phyloP scores from a whole-genome alignment of 92 coral and sea anemone species.

The Zoanthus solanderi region DNA sequence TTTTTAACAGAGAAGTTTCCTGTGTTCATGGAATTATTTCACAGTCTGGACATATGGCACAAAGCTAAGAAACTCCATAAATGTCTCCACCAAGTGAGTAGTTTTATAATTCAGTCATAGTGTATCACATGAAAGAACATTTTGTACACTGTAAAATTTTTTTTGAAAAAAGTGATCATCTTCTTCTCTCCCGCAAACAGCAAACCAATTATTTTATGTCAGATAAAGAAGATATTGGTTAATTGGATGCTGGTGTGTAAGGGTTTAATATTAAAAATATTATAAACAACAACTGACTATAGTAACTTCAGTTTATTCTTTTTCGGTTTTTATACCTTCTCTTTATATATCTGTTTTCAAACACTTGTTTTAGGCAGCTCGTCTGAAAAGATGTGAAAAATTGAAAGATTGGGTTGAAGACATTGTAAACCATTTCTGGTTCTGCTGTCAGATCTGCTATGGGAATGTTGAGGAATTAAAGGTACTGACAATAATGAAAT shows the following conservation, averaged over 20 bases:
- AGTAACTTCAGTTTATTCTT: not conserved
- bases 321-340: not conserved
- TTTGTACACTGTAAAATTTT: not conserved
- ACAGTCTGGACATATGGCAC: not conserved
- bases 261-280: not conserved
- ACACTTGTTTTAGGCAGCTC: conserved; percentile 46
- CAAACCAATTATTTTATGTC: not conserved
- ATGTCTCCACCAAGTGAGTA: conserved; percentile 3
- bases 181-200: not conserved
- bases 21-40: conserved; percentile 7
- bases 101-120: not conserved
- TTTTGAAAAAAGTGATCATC: not conserved
- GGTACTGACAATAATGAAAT: conserved; percentile 28
- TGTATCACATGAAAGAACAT: not conserved
- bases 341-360: not conserved
- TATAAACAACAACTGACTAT: not conserved
- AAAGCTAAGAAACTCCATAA: conserved; percentile 1
- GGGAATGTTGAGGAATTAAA: conserved; percentile 61
- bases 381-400: conserved; percentile 43
- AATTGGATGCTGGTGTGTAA: not conserved
- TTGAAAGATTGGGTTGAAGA: conserved; percentile 55
- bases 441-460: conserved; percentile 42
- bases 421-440: conserved; percentile 74
- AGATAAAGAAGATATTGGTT: not conserved
- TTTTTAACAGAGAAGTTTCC: conserved; percentile 4